These are phyloP conservation scores for Rutilus rutilus DNA, from an alignment of 2,113 vertebrate genomes.

Conservation along the genomic window DNA sequence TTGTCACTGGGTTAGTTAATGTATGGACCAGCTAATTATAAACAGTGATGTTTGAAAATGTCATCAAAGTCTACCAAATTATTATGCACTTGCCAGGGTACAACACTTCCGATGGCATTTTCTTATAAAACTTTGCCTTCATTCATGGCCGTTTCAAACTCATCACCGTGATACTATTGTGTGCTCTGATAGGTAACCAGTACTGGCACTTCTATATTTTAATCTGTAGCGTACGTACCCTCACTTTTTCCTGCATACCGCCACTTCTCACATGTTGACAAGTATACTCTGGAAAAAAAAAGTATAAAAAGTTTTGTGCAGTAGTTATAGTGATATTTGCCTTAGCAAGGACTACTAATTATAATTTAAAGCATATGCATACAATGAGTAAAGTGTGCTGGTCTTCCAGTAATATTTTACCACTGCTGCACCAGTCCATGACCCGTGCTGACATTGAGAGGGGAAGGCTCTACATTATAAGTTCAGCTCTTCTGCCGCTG, in stretches of 20 bases:
- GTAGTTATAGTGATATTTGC: background rate
- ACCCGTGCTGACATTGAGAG: constrained; percentile 29
- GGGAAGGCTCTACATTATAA: background rate
- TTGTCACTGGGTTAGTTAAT: background rate
- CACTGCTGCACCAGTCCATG: constrained; percentile 6
- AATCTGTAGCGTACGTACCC: no score
- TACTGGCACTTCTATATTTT: no score
- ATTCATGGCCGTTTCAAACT: no score
- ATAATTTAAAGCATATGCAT: background rate
- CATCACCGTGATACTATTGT: no score
- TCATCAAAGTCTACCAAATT: background rate
- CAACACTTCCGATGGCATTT: no score
- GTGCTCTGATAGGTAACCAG: no score
- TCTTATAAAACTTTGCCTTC: no score
- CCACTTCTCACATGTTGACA: no score
- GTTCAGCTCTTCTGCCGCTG: constrained; percentile 36
- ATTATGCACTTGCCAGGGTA: no score
- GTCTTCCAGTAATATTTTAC: constrained; percentile 9
- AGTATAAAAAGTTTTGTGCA: background rate
- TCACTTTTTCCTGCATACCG: no score
- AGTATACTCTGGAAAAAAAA: no score
- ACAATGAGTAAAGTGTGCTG: background rate
- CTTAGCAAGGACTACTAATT: background rate
- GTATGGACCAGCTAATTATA: background rate
- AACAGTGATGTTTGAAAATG: background rate